Base-by-base conservation (phyloP, 1,140 invertebrate species). In the Drosophila sp. region DNA sequence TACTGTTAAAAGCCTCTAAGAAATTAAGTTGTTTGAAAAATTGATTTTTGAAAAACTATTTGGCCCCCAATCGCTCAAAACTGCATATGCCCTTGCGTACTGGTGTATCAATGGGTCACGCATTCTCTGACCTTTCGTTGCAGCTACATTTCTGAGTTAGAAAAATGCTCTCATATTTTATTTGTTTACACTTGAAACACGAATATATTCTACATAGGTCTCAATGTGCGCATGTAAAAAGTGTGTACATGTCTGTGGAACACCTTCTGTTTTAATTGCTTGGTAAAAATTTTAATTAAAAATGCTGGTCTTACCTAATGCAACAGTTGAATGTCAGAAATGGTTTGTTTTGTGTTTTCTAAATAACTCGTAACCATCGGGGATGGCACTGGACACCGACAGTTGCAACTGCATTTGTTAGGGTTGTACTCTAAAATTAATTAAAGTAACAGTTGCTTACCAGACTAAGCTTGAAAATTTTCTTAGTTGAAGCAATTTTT, bases 281-380 rank as follows among this genome's bases (percentile, higher is more conserved):
- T 40, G 51, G 40, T 48, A 59, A 76, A 72, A 59, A 76, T 72
- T 80, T 80, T 54, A 56, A 64, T 51, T 67, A 70, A 81, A 82
- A 82, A 36, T 50, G 70, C 48, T 46, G 45, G 36, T 16, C 38
- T 16, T 69, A 38, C 27, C 66, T 69, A 58, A 69, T 69, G 62
- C 46, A 53, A 69, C 62, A 62, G 46, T 50, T 40, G 29, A 73
- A 53, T 63, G 50, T 63, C 63, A 40, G 43, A 73, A 67, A 67
- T 63, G 72, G 57, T 62, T 76, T 71, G 62, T 59, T 72, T 65
- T 50, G 56, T 58, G n/a, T n/a, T n/a, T 62, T 70, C 59, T 16
- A 18, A 50, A 53, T 65, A 74, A 59, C 38, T 66, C 79, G 79
- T 81, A 71, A 50, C 79, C 56, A 48, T 71, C 36, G 71, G 79